phyloP scores from a whole-genome alignment of 2,113 vertebrate species.

The Otis tarda region DNA sequence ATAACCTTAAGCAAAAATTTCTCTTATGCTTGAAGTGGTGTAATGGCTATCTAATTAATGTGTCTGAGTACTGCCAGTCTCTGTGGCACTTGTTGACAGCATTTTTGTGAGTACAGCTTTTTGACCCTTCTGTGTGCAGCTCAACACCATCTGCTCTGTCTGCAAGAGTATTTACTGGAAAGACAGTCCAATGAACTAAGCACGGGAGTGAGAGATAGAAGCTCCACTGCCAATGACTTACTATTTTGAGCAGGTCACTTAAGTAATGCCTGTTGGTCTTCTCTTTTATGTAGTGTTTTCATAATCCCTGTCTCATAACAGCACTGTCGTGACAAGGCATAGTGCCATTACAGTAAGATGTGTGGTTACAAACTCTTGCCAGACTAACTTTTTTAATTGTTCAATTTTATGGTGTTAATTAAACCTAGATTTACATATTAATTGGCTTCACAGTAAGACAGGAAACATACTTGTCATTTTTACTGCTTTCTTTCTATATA shows the following conservation, averaged over 20 bases:
- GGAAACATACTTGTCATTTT: not conserved
- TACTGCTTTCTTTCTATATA: not conserved
- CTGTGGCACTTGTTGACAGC: not conserved
- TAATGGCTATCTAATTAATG: constrained; percentile 3
- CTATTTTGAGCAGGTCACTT: not conserved
- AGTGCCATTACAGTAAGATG: not conserved
- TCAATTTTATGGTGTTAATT: not conserved
- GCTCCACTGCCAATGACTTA: not conserved
- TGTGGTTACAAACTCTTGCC: not conserved
- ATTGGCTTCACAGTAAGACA: not conserved
- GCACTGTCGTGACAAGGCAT: not conserved
- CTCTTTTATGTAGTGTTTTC: not conserved
- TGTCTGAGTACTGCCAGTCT: not conserved
- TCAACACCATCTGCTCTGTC: constrained; percentile 16
- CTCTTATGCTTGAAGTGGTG: constrained; percentile 18
- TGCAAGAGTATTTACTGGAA: not conserved
- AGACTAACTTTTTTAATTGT: not conserved
- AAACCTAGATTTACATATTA: not conserved
- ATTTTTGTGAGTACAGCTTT: not conserved
- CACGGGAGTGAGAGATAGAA: not conserved
- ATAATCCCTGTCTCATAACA: not conserved
- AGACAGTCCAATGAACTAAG: not conserved
- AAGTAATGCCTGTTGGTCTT: not conserved
- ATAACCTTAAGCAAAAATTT: constrained; percentile 29
- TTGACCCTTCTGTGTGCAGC: not conserved